Evolutionary conservation across 2,797 vertebrate species (phyloP), one percentile per base, ranked within the genome.

Genomic region (Lophotriccus pileatus): DNA sequence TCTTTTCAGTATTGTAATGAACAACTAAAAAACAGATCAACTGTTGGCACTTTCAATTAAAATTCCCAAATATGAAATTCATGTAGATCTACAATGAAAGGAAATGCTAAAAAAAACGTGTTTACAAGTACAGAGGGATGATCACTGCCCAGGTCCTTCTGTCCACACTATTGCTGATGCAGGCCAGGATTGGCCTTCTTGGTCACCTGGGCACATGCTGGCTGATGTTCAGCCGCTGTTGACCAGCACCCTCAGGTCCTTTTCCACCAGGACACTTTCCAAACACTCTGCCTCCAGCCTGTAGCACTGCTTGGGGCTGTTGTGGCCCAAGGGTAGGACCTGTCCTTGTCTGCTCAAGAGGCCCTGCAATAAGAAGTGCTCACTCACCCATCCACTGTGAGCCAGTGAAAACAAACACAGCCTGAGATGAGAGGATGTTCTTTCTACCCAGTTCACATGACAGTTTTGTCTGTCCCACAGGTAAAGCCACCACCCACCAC

Each of bases 1-100:
- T 85, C 79, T 82, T 90, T 88, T 90, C 89, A 53, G 21, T 86
- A 43, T 80, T 80, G 64, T 80, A 83, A 84, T 44, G 53, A 95
- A 49, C 60, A 92, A 78, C 18, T 60, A 47, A 30, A 83, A 91
- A 94, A 92, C 64, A 67, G 72, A 79, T 93, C 34, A 72, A 62
- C 24, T 69, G 30, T 44, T 87, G 89, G 70, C 56, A 81, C 39
- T 87, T 94, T 62, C 85, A 91, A 76, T 83, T 85, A 81, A 93
- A 91, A 90, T 70, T 81, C 41, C n/a, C 49, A 41, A 75, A 59
- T 53, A 89, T 0, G 0, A 49, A 62, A 52, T 86, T 91, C 14
- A 63, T 22, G 15, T 44, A 81, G 28, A 32, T 39, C 56, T 77
- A 63, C 58, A 74, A 46, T 37, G 55, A 84, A 66, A 76, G 21